phyloP scores from a whole-genome alignment of 2,797 vertebrate genomes.

The Pangasius mekongensis region DNA sequence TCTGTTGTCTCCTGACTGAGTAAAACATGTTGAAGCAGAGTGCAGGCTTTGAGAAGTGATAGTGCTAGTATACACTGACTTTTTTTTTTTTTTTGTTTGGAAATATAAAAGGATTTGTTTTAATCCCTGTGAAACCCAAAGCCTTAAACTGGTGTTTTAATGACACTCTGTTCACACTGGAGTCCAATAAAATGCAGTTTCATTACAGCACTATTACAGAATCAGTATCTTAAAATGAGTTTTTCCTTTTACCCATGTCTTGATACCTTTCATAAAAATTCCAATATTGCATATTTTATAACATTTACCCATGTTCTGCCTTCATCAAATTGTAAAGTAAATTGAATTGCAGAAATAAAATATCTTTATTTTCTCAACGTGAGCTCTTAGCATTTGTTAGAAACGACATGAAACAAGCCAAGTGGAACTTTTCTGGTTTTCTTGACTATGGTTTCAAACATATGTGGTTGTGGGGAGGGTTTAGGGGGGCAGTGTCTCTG shows the following conservation, averaged over 20 bases:
- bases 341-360: conserved; percentile 7
- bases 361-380: not conserved
- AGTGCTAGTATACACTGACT: not conserved
- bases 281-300: conserved; percentile 8
- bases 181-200: conserved; percentile 4
- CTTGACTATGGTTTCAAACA: not conserved
- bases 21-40: not conserved
- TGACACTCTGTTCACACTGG: not conserved
- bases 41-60: not conserved
- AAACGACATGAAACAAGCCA: not conserved
- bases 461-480: not conserved
- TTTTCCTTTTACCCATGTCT: not conserved
- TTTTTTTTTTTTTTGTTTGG: not conserved
- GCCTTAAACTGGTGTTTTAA: not conserved
- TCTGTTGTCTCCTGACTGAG: not conserved
- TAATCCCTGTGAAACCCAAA: not conserved
- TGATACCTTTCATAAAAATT: not conserved
- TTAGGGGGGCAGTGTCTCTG: not conserved
- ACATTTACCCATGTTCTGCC: not conserved
- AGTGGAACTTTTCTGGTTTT: not conserved
- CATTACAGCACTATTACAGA: not conserved
- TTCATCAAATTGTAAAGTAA: not conserved
- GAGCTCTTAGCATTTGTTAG: not conserved
- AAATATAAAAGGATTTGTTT: not conserved
- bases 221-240: not conserved